Base-by-base conservation (phyloP, 2,888 invertebrate genomes). In the Tricholauxania praeusta region DNA sequence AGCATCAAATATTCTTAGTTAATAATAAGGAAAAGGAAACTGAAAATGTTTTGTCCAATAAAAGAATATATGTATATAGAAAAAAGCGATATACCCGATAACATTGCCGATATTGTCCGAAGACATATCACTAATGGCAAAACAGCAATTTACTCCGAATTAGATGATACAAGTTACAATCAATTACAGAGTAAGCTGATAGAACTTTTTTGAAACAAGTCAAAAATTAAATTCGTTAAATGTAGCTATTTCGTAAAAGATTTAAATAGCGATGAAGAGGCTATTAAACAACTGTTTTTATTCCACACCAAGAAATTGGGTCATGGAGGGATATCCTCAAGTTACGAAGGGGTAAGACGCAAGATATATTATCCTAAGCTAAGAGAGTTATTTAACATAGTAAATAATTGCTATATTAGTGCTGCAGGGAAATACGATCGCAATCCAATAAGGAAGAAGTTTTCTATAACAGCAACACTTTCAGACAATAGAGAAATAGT, bases 231-330 rank as follows among this genome's bases (percentile, higher is more conserved):
- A 67, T 74, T 69, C 71, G 71, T 74, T 71, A 74, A 69, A 74
- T 22, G 3, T 22, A 72, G 72, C 75, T 49, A 75, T 76, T 12
- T 74, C 51, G 22, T 3, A 22, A 22, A 22, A 22, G 22, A 3
- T 22, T 22, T 22, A 22, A 22, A 3, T 22, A 22, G 22, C 22
- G 73, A 76, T 59, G 68, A 71, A 19, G 75, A 76, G 70, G 60
- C 69, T 52, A 67, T n/a, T 17, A 72, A 74, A 74, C 65, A 76
- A 47, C 77, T 77, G 66, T 64, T 67, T 63, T 32, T 74, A 12
- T 75, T 74, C 55, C 75, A 78, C 53, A 70, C 73, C 72, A n/a
- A 65, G 14, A 79, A 81, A 67, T 51, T 64, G 71, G 79, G 77
- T 15, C 75, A 79, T 60, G 53, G 72, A 59, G 77, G 72, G 57